phyloP scores from a whole-genome alignment of 2,888 invertebrate species.

The Latrodectus hesperus region DNA sequence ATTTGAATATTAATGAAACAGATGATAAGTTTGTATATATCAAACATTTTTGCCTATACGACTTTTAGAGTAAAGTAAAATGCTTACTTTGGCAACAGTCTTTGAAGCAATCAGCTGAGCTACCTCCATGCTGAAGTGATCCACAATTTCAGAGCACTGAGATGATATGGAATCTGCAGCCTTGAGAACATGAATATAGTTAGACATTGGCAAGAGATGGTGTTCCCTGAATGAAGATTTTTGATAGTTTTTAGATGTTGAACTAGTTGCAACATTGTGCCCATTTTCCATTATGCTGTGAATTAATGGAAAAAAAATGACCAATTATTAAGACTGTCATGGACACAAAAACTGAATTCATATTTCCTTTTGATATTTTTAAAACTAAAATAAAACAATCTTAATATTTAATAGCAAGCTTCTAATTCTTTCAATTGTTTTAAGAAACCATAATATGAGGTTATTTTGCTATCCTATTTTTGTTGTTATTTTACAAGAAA shows the following conservation, averaged over 20 bases:
- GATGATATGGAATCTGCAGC: constrained; percentile 52
- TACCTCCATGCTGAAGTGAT: constrained; percentile 68
- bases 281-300: constrained; percentile 65
- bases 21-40: too few species aligned
- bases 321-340: too few species aligned
- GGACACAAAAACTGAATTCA: too few species aligned
- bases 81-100: constrained; percentile 47
- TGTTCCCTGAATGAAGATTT: constrained; percentile 40
- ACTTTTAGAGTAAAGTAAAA: neutral
- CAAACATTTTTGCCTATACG: too few species aligned
- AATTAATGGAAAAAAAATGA: neutral
- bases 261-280: constrained; percentile 43
- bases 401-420: too few species aligned
- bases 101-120: constrained; percentile 63
- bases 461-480: too few species aligned
- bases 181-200: constrained; percentile 42
- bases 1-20: too few species aligned
- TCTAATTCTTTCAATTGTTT: too few species aligned
- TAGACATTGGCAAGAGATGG: constrained; percentile 34
- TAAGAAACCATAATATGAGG: too few species aligned
- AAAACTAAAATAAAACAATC: too few species aligned
- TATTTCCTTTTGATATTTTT: too few species aligned
- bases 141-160: constrained; percentile 63
- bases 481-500: too few species aligned
- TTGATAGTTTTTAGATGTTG: constrained; percentile 34